A percentile compares a stretch with the other conserved stretches of the same genome.
Conservation (phyloP, 2,113 vertebrate species). For the Aegithalos caudatus region DNA sequence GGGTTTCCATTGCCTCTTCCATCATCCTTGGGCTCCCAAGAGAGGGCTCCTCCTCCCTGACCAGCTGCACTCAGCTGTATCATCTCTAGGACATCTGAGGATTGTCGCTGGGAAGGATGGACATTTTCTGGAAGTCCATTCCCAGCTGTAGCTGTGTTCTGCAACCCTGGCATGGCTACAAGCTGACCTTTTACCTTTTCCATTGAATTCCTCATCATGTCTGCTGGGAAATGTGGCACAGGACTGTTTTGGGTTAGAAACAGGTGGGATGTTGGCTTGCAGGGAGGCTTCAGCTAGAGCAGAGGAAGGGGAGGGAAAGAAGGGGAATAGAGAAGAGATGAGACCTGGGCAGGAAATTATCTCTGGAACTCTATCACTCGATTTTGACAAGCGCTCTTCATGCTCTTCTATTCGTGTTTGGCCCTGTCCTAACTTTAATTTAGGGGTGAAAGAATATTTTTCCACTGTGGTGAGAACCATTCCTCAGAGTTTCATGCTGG, state of each 20-base stretch:
- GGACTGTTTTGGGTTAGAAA: not conserved
- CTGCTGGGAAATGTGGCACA: conserved; percentile 32
- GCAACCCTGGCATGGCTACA: not conserved
- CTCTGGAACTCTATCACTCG: not conserved
- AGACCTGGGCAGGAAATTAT: not conserved
- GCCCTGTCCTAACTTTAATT: not conserved
- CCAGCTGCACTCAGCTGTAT: not conserved
- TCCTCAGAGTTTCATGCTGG: not conserved
- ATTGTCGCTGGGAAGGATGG: not conserved
- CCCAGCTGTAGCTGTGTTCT: not conserved
- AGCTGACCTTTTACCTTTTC: not conserved
- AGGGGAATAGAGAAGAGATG: not conserved
- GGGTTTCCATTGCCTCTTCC: not conserved
- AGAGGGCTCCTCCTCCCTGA: not conserved
- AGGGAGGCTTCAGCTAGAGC: not conserved
- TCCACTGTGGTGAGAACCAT: not conserved
- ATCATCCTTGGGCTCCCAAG: not conserved
- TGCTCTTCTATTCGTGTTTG: not conserved
- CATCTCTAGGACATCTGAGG: not conserved
- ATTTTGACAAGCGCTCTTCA: not conserved
- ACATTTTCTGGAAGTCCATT: conserved; percentile 19
- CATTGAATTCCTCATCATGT: not conserved
- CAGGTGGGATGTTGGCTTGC: conserved; percentile 23
- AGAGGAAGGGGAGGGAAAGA: not conserved
- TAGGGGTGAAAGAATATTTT: not conserved